These are phyloP conservation scores for Piscicola geometra DNA, from an alignment of 2,888 invertebrate genomes.

Conservation along the genomic window DNA sequence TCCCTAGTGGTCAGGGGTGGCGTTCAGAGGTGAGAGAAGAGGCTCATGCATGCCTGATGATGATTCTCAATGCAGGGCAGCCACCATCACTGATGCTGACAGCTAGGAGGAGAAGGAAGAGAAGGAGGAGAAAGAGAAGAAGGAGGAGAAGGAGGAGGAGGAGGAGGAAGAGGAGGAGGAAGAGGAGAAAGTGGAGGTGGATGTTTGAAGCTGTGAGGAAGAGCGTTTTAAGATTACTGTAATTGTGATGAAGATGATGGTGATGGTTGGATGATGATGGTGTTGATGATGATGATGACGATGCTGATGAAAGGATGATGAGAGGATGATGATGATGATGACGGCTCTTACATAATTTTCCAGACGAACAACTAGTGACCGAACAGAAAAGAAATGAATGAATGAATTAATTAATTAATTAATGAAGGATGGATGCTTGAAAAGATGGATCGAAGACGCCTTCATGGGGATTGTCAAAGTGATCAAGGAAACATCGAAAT, in stretches of 20 bases:
- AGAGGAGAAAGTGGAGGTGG: slow-evolving; percentile 12
- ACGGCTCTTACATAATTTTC: not conserved
- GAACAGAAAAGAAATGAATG: too few species aligned
- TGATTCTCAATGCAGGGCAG: too few species aligned
- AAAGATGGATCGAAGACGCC: not conserved
- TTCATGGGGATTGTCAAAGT: not conserved
- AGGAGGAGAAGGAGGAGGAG: slow-evolving; percentile 26
- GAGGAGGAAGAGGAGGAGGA: slow-evolving; percentile 19
- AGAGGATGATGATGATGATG: not conserved
- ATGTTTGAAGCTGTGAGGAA: not conserved
- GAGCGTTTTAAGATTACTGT: too few species aligned
- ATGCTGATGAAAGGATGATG: slow-evolving; percentile 66
- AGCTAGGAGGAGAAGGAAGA: not conserved
- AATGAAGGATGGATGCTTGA: not conserved
- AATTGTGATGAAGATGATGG: slow-evolving; percentile 17
- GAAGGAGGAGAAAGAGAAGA: slow-evolving; percentile 16
- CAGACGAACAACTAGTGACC: too few species aligned
- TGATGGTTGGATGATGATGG: slow-evolving; percentile 59
- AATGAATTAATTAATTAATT: too few species aligned
- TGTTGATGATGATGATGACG: slow-evolving; percentile 63
- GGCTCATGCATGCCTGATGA: not conserved
- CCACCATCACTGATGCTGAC: too few species aligned
- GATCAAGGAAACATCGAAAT: too few species aligned
- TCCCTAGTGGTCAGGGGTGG: not conserved
- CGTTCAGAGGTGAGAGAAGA: not conserved